Percentiles rank a stretch among this genome's conserved stretches.
Evolutionary conservation across 2,113 vertebrate genomes (phyloP).

Genomic region (Notothenia coriiceps): DNA sequence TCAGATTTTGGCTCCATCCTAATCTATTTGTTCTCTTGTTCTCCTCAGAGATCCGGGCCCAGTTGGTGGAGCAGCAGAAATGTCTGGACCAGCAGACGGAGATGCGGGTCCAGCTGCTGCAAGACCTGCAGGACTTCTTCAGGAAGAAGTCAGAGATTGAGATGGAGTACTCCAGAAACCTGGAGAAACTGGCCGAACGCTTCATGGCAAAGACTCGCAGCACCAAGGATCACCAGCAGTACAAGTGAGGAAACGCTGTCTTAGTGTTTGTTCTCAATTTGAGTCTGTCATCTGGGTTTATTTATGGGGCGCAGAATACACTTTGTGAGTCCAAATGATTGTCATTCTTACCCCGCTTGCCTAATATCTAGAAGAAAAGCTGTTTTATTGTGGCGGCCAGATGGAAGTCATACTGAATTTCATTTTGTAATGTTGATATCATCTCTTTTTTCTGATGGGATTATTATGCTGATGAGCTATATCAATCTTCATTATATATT

Average conservation of each 20-base stretch:
- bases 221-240: constrained; percentile 98
- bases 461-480: constrained; percentile 8
- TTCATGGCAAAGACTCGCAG: constrained; percentile 99
- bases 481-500: constrained; percentile 23
- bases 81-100: constrained; percentile 98
- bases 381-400: constrained; percentile 11
- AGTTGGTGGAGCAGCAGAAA: constrained; percentile 98
- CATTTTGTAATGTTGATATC: constrained; percentile 2
- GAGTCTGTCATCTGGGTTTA: background rate
- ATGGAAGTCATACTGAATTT: constrained; percentile 20
- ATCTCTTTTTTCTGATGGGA: constrained; percentile 10
- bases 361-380: background rate
- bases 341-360: background rate
- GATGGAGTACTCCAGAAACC: constrained; percentile 96
- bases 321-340: background rate
- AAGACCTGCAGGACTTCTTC: constrained; percentile 99
- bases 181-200: constrained; percentile 97
- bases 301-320: background rate
- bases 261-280: background rate
- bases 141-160: constrained; percentile 98
- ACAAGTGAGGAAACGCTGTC: constrained; percentile 88
- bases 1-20: background rate
- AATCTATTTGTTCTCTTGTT: constrained; percentile 38
- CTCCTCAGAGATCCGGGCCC: constrained; percentile 93
- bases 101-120: constrained; percentile 96